Evolutionary conservation across 2,113 vertebrate genomes (phyloP), one percentile per base, ranked within the genome.

Genomic region (Drymodes brunneopygia): DNA sequence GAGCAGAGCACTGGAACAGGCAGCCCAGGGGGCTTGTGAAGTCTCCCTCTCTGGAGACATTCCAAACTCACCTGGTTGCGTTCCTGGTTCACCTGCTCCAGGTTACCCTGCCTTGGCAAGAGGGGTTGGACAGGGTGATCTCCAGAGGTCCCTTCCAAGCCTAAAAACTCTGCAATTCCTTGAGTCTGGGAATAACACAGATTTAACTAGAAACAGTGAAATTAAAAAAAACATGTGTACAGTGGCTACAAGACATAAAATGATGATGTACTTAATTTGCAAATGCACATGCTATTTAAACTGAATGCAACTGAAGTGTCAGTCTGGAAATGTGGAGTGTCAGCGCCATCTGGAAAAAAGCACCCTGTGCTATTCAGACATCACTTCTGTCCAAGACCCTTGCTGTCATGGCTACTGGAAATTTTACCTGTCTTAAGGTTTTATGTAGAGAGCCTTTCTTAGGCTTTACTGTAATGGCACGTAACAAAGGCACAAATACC

Each of bases 21-120:
- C 28, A 67, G 23, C 16, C 5, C 29, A 53, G 29, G 7, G 36
- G 10, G 36, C 24, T 60, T 44, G 6, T 45, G 53, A 36, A 67
- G 11, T 82, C 24, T 82, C 24, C 11, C 16, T 35, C 24, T 89
- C 38, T 35, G 24, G n/a, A 60, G 69, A 22, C 8, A 54, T 47
- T 81, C n/a, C 40, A 61, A 67, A 81, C 11, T 11, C n/a, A 31
- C n/a, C 28, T 60, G 38, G 19, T 38, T 0, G 0, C 0, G 0
- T 53, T 60, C n/a, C 20, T 74, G 15, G 40, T 45, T 67, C 53
- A 47, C 38, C n/a, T 60, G n/a, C 21, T 74, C 24, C 28, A 53
- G 28, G 15, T 60, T 38, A 45, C 13, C 16, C 38, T 60, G 23
- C 20, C n/a, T 45, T 60, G 45, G 36, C 28, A 40, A 25, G 29